Evolutionary conservation across 2,113 vertebrate genomes (phyloP), one percentile per base, ranked within the genome.

Genomic region (Coregonus clupeaformis): DNA sequence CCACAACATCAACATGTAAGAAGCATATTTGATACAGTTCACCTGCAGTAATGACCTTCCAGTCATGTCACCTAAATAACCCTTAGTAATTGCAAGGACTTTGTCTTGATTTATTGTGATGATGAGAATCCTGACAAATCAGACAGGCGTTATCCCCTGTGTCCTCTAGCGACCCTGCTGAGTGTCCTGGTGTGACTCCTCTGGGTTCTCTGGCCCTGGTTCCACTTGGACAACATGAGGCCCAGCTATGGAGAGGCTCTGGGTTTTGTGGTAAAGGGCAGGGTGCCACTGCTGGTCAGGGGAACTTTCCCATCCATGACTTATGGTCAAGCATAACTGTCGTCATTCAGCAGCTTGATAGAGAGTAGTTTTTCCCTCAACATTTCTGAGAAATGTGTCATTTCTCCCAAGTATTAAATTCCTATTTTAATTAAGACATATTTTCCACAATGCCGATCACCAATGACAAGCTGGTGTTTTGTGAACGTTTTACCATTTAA

Each of bases 171-270:
- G 74, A 81, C 67, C 69, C n/a, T 62, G 27, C 64, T 62, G 49
- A 55, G 47, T 66, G 72, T 79, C 71, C 62, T 64, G 32, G 30
- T 16, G 36, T 80, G 75, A 64, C 78, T 74, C 69, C 59, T 52
- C 59, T 77, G 55, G 30, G 16, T 29, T 36, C 42, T 25, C 69
- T 72, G 71, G 36, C 25, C 57, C 30, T 13, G 32, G 25, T 63
- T 72, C 69, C 60, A 62, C 13, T 70, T 18, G 75, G 69, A 57
- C 59, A 57, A 42, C 29, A 66, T 59, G 14, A 59, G 62, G 45
- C 57, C 13, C 59, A 71, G 75, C n/a, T 20, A 18, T 42, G 11
- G 27, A 68, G 32, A 64, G 69, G 45, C 42, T 65, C 30, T 62
- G 72, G 36, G 32, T 71, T 45, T 68, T 18, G 36, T 57, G 68